Evolutionary conservation across 2,797 vertebrate species (phyloP), one percentile per base, ranked within the genome.

Genomic region (Pipistrellus pipistrellus): DNA sequence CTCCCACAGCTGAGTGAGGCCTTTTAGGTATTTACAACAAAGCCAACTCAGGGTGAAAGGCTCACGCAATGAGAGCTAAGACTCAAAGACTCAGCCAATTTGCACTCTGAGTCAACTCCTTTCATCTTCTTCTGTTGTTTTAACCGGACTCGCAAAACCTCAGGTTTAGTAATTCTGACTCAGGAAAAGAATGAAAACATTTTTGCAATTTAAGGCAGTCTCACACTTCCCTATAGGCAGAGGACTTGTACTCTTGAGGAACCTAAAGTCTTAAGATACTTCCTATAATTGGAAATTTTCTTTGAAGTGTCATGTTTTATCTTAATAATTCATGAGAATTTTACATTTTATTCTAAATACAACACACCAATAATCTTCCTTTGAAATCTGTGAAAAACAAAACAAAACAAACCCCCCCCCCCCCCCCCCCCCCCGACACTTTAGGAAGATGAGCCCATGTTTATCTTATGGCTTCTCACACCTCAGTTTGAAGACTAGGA

Each of bases 241-340:
- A 86, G 73, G 86, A 93, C 68, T n/a, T 53, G 4, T 62, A 73
- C 11, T 66, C 62, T 69, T 51, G 10, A 55, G 77, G 35, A 80
- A 30, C 44, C 53, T 90, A 5, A 25, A 51, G 41, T 73, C 25
- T 84, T 69, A 89, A 77, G 18, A 51, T 81, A 51, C 27, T 85
- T 93, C 32, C 35, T 80, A 3, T 44, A 91, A 81, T 35, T 86
- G 59, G 14, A 68, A 90, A 41, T 86, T 91, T 84, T 95, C 76
- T 94, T 91, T 92, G 32, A 82, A 93, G 10, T 23, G 13, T 59
- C 27, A 88, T n/a, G 18, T 85, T 96, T 95, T 59, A 86, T 55
- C 53, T 92, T 84, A 96, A 69, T 90, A 91, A 93, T 53, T 85
- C 35, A 90, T 41, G 35, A 83, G 86, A 93, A 95, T 48, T 90